Evolutionary conservation across 2,797 vertebrate species (phyloP).

Genomic region (Numenius phaeopus): DNA sequence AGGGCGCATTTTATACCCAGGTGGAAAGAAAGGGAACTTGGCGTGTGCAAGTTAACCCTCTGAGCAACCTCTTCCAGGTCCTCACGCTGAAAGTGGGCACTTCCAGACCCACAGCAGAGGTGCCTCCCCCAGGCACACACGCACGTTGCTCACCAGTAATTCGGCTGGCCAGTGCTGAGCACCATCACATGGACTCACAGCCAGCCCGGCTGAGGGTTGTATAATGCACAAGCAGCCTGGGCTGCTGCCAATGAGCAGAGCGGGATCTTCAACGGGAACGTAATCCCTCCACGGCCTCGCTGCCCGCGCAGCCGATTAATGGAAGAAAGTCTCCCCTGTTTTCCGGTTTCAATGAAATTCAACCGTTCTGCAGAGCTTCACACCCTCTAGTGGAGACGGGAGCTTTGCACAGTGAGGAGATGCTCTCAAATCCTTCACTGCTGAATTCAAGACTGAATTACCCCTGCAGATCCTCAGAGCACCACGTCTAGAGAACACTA

Average conservation of each 20-base stretch:
- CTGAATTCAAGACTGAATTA: neutral
- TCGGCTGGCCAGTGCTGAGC: neutral
- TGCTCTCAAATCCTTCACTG: neutral
- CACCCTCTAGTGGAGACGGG: constrained; percentile 59
- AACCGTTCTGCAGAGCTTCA: neutral
- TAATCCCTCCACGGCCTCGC: neutral
- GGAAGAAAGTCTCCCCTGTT: neutral
- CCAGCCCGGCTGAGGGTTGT: neutral
- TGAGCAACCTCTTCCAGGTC: neutral
- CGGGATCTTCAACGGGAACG: neutral
- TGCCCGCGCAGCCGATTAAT: rapidly evolving
- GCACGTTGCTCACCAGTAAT: rapidly evolving
- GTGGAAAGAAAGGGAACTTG: neutral
- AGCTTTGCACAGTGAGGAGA: neutral
- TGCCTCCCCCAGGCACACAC: neutral
- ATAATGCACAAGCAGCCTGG: neutral
- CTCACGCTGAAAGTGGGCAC: neutral
- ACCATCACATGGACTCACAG: rapidly evolving
- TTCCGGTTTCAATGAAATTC: neutral
- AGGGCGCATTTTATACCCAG: neutral
- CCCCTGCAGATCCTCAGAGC: neutral
- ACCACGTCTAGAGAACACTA: neutral
- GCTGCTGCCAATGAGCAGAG: neutral
- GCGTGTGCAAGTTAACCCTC: neutral
- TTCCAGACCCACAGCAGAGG: neutral